These are phyloP conservation scores for Papio anubis DNA, from an alignment of 2,113 vertebrate species.

Conservation along the genomic window DNA sequence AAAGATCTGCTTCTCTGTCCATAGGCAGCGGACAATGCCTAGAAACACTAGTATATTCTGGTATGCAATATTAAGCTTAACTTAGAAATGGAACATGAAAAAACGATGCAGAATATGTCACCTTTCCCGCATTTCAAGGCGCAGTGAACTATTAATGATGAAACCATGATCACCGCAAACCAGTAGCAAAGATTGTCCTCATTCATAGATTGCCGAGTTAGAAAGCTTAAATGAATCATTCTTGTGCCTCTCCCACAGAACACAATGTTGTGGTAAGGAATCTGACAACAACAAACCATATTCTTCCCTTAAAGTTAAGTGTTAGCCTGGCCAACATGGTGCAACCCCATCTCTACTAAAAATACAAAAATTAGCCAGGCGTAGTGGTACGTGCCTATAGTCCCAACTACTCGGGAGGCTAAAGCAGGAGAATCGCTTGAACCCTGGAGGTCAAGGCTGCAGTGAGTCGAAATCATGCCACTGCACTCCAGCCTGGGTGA, in stretches of 20 bases:
- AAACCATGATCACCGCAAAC: neutral
- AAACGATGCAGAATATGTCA: neutral
- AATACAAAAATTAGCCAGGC: no score
- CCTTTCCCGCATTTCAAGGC: constrained; percentile 9
- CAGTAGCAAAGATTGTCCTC: neutral
- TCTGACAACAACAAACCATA: neutral
- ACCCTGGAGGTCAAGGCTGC: no score
- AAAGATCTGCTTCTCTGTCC: neutral
- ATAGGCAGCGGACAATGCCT: neutral
- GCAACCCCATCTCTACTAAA: no score
- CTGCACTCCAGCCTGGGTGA: no score
- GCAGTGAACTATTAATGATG: neutral
- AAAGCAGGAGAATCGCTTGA: no score
- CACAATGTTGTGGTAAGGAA: neutral
- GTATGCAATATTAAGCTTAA: neutral
- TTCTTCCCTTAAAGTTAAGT: neutral
- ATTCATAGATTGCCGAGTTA: neutral
- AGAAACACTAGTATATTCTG: neutral
- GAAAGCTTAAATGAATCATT: neutral
- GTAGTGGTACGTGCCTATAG: no score
- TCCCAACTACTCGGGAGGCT: no score
- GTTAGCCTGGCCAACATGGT: no score
- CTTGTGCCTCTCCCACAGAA: neutral
- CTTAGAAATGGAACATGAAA: constrained; percentile 1
- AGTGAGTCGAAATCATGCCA: no score